These are phyloP conservation scores for Lota lota DNA, from an alignment of 2,113 vertebrate genomes.

Conservation along the genomic window DNA sequence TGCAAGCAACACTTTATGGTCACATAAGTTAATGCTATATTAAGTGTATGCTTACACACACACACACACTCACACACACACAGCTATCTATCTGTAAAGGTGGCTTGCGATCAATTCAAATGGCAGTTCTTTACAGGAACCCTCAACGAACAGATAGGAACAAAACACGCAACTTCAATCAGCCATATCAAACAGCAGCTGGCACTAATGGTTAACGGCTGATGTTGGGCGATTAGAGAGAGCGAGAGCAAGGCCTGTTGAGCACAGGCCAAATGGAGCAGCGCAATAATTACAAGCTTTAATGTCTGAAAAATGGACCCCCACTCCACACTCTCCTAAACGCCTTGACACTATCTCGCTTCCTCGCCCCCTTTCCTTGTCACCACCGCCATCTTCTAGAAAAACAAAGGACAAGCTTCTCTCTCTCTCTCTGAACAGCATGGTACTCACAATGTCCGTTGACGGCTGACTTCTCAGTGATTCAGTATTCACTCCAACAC, in stretches of 20 bases:
- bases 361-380: too few relatives aligned
- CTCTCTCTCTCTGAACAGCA: too few relatives aligned
- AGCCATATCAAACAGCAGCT: conserved; percentile 2
- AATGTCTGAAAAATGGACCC: conserved; percentile 16
- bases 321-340: not conserved
- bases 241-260: conserved; percentile 12
- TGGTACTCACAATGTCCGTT: too few relatives aligned
- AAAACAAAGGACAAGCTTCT: too few relatives aligned
- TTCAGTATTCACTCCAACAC: too few relatives aligned
- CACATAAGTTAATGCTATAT: too few relatives aligned
- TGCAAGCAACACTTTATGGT: too few relatives aligned
- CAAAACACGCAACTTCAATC: conserved; percentile 6
- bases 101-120: conserved; percentile 3
- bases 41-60: not conserved
- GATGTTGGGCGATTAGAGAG: conserved; percentile 17
- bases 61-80: conserved; percentile 10
- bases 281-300: conserved; percentile 34
- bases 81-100: not conserved
- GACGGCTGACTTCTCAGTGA: not conserved
- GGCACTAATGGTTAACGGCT: conserved; percentile 6
- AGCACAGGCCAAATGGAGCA: conserved; percentile 13
- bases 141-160: not conserved
- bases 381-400: too few relatives aligned
- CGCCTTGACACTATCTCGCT: not conserved
- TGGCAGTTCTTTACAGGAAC: conserved; percentile 1